Base-by-base conservation (phyloP, 1,140 invertebrate genomes). In the Caenorhabditis briggsae region DNA sequence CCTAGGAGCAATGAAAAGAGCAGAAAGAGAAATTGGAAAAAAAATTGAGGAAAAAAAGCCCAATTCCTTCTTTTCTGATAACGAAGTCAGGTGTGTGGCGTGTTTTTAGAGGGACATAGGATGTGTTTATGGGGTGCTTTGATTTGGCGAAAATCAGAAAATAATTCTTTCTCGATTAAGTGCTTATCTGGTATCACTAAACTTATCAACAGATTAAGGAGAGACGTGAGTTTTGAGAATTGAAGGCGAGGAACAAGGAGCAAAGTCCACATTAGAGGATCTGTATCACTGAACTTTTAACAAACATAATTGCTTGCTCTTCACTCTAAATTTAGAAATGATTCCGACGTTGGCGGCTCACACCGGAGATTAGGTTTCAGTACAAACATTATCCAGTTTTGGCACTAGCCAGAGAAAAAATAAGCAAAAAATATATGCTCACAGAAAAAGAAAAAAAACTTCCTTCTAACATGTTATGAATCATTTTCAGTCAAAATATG, bases 351-450 rank as follows among this genome's bases (percentile, higher is more conserved):
- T 3, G 33, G 33, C 33, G 33, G 23, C 12, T 64, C 64, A 46
- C 64, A 70, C 43, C 64, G 64, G 64, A 70, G 33, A 70, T 70
- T 70, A 46, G 23, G 46, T 70, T 70, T 70, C 64, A 70, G 64
- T 48, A 70, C 64, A 70, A 43, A 48, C 64, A 70, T 25, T 48
- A 70, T 70, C 64, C 64, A 46, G 16, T 46, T 70, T 70, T 70
- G 18, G n/a, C 20, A 33, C 18, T 33, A 33, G 1, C 33, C 1
- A 33, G 33, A 33, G 33, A 3, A 33, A 33, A 3, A 33, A 33
- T 33, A 33, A 33, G 33, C 1, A 33, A 33, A 33, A 33, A 33
- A 33, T 33, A 33, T 33, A 33, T 33, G 33, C 33, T 33, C 33
- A 33, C n/a, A n/a, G n/a, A n/a, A n/a, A n/a, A n/a, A n/a, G n/a